Conservation (phyloP, 2,888 invertebrate genomes). For the Anthophora plumipes region DNA sequence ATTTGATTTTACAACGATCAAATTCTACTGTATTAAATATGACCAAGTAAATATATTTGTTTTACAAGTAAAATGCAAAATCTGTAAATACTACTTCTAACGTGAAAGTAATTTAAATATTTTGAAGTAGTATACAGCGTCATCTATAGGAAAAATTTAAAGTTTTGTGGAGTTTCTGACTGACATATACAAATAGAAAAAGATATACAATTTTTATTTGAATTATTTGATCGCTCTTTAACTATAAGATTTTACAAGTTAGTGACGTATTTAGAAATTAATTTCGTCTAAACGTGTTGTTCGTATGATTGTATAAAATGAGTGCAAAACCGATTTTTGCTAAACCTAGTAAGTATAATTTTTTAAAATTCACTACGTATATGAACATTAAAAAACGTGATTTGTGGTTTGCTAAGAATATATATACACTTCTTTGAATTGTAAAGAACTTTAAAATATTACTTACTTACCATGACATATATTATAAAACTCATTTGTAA, state of each 20-base stretch:
- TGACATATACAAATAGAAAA: not conserved
- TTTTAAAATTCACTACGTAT: not conserved
- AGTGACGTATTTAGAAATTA: conserved; percentile 5
- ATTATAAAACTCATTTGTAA: not conserved
- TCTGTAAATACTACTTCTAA: not conserved
- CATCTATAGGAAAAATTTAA: conserved; percentile 50
- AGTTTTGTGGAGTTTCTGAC: not conserved
- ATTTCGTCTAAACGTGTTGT: not conserved
- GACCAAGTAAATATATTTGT: not conserved
- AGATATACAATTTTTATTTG: conserved; percentile 25
- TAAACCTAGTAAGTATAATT: conserved; percentile 65
- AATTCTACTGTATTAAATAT: not conserved
- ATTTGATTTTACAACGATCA: too few relatives aligned
- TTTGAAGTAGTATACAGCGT: conserved; percentile 35
- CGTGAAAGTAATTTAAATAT: not conserved
- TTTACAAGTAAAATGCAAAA: not conserved
- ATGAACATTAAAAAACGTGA: not conserved
- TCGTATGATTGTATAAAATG: conserved; percentile 51
- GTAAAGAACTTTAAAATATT: not conserved
- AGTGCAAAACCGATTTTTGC: conserved; percentile 63
- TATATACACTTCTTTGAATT: not conserved
- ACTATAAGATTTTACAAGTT: not conserved
- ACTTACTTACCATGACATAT: not conserved
- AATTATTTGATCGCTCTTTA: conserved; percentile 15
- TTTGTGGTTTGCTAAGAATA: not conserved